A percentile compares a stretch with the other conserved stretches of the same genome.
phyloP scores from a whole-genome alignment of 2,888 invertebrate species.

The Itoplectis maculator region DNA sequence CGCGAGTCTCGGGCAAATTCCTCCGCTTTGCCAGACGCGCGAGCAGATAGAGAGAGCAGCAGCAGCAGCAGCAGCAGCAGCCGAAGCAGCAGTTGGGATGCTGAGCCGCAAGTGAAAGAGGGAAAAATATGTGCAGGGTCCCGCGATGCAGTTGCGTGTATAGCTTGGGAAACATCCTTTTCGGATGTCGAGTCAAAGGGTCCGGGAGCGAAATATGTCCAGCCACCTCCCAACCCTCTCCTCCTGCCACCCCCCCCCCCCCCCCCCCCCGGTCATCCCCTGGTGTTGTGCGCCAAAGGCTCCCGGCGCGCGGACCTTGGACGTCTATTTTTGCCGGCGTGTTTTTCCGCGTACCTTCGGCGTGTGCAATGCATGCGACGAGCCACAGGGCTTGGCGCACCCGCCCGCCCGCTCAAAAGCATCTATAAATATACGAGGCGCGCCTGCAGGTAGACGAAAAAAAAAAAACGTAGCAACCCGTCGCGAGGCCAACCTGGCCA shows the following conservation, averaged over 20 bases:
- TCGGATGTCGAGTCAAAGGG: conserved; percentile 19
- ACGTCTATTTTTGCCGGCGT: conserved; percentile 13
- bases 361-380: conserved; percentile 58
- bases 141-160: background rate
- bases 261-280: background rate
- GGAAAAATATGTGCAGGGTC: conserved; percentile 2
- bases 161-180: background rate
- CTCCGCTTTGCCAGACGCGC: background rate
- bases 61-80: no score
- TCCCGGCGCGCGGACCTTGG: background rate
- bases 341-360: conserved; percentile 42
- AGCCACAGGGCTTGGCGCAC: conserved; percentile 41
- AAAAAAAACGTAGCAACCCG: background rate
- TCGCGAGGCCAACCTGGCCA: background rate
- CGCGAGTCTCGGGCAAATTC: background rate
- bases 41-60: no score
- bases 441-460: conserved; percentile 5
- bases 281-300: conserved; percentile 6
- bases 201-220: conserved; percentile 24
- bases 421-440: conserved; percentile 28
- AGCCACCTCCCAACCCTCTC: background rate
- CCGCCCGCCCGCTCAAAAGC: conserved; percentile 56
- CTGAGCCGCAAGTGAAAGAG: conserved; percentile 4
- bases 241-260: background rate
- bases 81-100: no score